Conservation (phyloP, 2,113 vertebrate species). For the Trochalopteron elliotii region DNA sequence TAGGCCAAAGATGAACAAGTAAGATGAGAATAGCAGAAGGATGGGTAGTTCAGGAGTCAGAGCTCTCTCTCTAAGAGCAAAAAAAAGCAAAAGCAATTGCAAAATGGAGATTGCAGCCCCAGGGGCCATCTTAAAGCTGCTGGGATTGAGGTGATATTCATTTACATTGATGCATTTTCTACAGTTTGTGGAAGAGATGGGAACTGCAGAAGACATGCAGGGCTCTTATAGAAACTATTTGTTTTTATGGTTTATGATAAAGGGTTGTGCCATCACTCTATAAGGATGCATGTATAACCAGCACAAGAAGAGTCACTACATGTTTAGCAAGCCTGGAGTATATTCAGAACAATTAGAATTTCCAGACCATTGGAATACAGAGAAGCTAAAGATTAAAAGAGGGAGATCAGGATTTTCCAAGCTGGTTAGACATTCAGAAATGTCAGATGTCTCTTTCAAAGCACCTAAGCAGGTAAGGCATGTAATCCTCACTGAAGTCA, state of each 20-base stretch:
- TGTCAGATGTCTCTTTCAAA: constrained; percentile 15
- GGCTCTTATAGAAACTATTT: not conserved
- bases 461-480: not conserved
- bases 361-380: not conserved
- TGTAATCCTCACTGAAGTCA: not conserved
- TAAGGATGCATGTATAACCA: not conserved
- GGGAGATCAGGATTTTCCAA: constrained; percentile 13
- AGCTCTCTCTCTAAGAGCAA: not conserved
- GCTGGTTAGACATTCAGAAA: constrained; percentile 17
- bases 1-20: not conserved
- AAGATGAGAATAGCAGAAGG: not conserved
- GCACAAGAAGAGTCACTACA: not conserved
- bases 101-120: not conserved
- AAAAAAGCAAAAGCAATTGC: not conserved
- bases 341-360: not conserved
- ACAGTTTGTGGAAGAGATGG: not conserved
- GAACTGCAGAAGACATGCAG: not conserved
- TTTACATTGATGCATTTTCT: not conserved
- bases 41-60: not conserved
- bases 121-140: not conserved
- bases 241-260: not conserved
- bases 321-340: not conserved
- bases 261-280: not conserved
- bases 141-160: not conserved
- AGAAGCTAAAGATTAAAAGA: not conserved